Evolutionary conservation across 2,888 invertebrate species (phyloP).

Genomic region (Orthonevra nobilis): DNA sequence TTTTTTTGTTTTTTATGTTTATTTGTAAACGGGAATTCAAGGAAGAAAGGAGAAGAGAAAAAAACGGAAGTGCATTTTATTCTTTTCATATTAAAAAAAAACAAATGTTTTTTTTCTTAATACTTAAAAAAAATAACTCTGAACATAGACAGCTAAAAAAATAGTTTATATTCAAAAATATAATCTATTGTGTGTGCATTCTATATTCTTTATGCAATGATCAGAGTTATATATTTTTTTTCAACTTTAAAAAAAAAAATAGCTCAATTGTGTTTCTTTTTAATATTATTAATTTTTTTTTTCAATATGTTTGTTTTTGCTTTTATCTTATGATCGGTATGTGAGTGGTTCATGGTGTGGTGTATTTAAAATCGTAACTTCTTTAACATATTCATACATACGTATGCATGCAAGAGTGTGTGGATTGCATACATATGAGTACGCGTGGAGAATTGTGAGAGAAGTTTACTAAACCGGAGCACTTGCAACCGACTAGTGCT

Average conservation of each 20-base stretch:
- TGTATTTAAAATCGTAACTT: background rate
- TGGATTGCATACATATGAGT: background rate
- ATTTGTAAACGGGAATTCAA: conserved; percentile 73
- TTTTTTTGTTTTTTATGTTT: conserved; percentile 65
- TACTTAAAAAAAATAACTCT: conserved; percentile 48
- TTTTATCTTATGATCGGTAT: conserved; percentile 64
- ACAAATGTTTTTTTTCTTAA: conserved; percentile 45
- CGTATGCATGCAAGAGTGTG: background rate
- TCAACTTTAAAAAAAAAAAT: conserved; percentile 23
- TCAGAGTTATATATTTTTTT: conserved; percentile 53
- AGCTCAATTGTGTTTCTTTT: conserved; percentile 47
- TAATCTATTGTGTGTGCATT: conserved; percentile 23
- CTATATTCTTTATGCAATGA: conserved; percentile 58
- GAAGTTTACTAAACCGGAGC: conserved; percentile 14
- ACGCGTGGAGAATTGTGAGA: background rate
- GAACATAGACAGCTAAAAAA: conserved; percentile 49
- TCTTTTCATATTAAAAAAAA: conserved; percentile 30
- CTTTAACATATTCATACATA: background rate
- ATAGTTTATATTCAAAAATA: conserved; percentile 24
- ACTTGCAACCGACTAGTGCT: background rate
- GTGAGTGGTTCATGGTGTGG: conserved; percentile 68
- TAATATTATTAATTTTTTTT: conserved; percentile 17
- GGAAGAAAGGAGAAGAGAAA: conserved; percentile 80
- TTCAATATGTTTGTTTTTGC: conserved; percentile 25
- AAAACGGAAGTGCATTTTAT: conserved; percentile 76